A percentile compares a stretch with the other conserved stretches of the same genome.
Evolutionary conservation across 2,888 invertebrate genomes (phyloP).

Genomic region (Nymphalis urticae): DNA sequence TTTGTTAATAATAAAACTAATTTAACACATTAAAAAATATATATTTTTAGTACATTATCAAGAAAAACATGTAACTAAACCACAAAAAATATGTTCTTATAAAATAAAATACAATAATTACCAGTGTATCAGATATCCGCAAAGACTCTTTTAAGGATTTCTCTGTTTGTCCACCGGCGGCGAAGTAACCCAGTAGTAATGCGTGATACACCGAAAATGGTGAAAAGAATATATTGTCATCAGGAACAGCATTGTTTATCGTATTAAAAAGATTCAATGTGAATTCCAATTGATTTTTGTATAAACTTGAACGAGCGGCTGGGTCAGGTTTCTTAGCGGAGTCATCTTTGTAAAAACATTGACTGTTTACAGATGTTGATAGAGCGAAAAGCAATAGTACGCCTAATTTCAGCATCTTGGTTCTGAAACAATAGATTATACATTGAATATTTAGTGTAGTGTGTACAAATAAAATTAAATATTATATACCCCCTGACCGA

Average conservation of each 20-base stretch:
- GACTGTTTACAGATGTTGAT: conserved; percentile 58
- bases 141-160: conserved; percentile 83
- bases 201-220: conserved; percentile 93
- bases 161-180: conserved; percentile 87
- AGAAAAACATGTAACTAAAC: no score
- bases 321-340: conserved; percentile 69
- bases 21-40: no score
- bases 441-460: not conserved
- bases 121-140: conserved; percentile 80
- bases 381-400: conserved; percentile 51
- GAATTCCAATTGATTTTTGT: conserved; percentile 83
- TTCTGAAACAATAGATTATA: conserved; percentile 4
- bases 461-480: no score
- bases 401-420: conserved; percentile 60
- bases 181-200: conserved; percentile 89
- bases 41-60: no score
- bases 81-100: no score
- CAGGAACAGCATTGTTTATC: conserved; percentile 83
- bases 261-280: conserved; percentile 86
- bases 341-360: conserved; percentile 75
- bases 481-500: no score
- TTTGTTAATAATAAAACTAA: no score
- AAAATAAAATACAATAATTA: conserved; percentile 46
- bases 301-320: conserved; percentile 59
- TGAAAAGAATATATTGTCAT: conserved; percentile 92